These are phyloP conservation scores for Sorex maritimensis DNA, from an alignment of 2,797 vertebrate species.

Conservation along the genomic window DNA sequence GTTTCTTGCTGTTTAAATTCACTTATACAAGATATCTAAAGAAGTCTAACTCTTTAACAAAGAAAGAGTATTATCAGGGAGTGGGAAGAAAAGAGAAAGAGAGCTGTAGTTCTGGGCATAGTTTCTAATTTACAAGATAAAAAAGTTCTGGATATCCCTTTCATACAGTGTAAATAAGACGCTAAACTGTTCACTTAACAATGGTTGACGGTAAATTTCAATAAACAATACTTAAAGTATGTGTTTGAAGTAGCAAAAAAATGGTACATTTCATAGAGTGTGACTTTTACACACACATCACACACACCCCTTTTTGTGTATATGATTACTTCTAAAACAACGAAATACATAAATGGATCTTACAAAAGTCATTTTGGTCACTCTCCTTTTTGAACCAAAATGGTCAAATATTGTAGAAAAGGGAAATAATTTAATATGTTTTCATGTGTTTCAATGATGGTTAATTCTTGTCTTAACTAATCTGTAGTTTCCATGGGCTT, in stretches of 20 bases:
- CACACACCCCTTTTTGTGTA: neutral
- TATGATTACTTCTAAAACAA: constrained; percentile 23
- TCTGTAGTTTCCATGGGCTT: neutral
- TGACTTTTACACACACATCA: neutral
- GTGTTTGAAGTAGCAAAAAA: no score
- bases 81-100: neutral
- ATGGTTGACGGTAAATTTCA: neutral
- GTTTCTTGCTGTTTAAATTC: neutral
- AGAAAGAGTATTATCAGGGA: neutral
- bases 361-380: constrained; percentile 20
- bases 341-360: neutral
- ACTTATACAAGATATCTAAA: neutral
- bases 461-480: constrained; percentile 22
- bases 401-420: constrained; percentile 2
- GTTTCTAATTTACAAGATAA: constrained; percentile 28
- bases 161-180: neutral
- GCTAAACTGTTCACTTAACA: neutral
- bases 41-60: neutral
- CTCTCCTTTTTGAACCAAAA: neutral
- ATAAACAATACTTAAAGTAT: no score
- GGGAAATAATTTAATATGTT: constrained; percentile 13
- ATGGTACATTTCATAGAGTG: neutral
- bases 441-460: constrained; percentile 4
- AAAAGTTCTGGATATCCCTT: neutral
- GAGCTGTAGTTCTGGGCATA: neutral